Base-by-base conservation (phyloP, 1,140 invertebrate species). In the Fopius arisanus region DNA sequence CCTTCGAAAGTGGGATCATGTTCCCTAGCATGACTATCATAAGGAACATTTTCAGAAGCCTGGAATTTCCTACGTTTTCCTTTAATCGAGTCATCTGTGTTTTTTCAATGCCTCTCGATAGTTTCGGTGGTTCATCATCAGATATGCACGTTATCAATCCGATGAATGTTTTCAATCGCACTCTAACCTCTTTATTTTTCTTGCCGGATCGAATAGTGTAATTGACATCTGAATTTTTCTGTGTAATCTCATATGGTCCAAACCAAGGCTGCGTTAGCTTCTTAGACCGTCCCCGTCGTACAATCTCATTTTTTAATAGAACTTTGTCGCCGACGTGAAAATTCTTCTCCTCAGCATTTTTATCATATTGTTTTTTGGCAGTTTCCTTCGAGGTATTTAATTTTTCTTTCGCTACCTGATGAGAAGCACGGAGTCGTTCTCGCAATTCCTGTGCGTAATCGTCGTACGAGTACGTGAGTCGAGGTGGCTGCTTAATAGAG, bases 351-450 rank as follows among this genome's bases (percentile, higher is more conserved):
- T 65, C 29, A 10, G 19, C 26, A 3, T 48, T 41, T 48, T 72
- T 40, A 51, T 72, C 71, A 67, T 72, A 72, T 16, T 67, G 33
- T 67, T 65, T 26, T 41, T 72, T 72, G 4, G 59, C n/a, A 26
- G 21, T 72, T 48, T 72, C 40, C 23, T 66, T 72, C 16, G 16
- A 26, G 14, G 14, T 37, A 21, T 67, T 29, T 16, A 41, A 48
- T 4, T 67, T 66, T 67, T 66, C 10, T 23, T 12, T 71, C 62
- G 51, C 51, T 1, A 54, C 19, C 10, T 23, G 51, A 21, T 54
- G n/a, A 5, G 51, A 9, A 21, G 19, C 21, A 21, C 51, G n/a
- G 3, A 54, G 21, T 54, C 51, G 14, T 54, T 54, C 51, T 19
- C 51, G 51, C 7, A 54, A 23, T 19, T 54, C 51, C 51, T 54